Evolutionary conservation across 2,888 invertebrate species (phyloP).

Genomic region (Clunio marinus): DNA sequence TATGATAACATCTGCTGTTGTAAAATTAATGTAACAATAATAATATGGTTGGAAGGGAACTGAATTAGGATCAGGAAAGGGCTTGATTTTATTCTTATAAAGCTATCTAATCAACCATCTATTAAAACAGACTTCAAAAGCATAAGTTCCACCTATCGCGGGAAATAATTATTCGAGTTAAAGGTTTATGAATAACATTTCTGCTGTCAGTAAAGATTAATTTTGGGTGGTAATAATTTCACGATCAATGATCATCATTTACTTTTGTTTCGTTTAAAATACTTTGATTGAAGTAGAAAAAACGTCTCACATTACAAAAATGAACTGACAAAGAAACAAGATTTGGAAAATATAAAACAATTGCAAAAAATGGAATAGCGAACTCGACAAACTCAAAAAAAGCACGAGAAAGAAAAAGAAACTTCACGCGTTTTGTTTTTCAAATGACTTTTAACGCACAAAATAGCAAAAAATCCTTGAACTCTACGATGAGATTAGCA

Average conservation of each 20-base stretch:
- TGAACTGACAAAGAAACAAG: neutral
- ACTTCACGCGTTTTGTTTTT: conserved; percentile 38
- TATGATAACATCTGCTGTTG: no score
- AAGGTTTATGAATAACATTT: no score
- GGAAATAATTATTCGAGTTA: no score
- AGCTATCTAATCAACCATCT: no score
- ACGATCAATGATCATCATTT: neutral
- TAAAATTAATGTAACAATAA: no score
- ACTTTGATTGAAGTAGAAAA: neutral
- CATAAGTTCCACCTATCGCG: neutral
- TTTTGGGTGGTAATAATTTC: neutral
- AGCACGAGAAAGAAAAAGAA: conserved; percentile 12
- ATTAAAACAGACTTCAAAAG: no score
- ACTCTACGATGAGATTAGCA: conserved; percentile 36
- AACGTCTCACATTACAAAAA: no score
- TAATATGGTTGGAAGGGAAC: no score
- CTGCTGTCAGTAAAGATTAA: no score
- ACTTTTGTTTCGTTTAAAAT: neutral
- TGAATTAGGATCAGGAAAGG: no score
- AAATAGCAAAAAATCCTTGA: conserved; percentile 38
- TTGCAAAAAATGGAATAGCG: neutral
- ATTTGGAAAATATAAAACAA: neutral
- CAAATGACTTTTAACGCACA: conserved; percentile 39
- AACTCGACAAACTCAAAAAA: neutral
- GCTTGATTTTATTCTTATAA: no score